Percentiles rank a stretch among this genome's conserved stretches.
Conservation (phyloP, 2,888 invertebrate species). For the Idaea dimidiata region DNA sequence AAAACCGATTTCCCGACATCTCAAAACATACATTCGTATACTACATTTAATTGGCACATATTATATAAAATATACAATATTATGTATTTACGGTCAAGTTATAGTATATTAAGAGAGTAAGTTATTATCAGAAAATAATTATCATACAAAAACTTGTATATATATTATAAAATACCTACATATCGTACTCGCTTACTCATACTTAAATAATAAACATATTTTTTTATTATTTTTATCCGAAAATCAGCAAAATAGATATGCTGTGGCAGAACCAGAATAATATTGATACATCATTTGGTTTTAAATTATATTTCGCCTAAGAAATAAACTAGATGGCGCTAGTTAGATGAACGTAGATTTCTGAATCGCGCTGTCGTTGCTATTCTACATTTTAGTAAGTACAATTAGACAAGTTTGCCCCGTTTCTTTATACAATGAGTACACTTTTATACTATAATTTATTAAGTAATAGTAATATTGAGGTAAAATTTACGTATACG, state of each 20-base stretch:
- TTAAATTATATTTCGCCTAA: too few relatives aligned
- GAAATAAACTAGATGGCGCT: too few relatives aligned
- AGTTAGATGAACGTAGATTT: too few relatives aligned
- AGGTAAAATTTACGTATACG: slow-evolving; percentile 85
- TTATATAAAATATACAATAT: neutral
- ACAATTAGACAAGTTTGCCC: slow-evolving; percentile 21
- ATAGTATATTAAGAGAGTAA: neutral
- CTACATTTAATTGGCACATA: neutral
- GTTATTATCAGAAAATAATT: neutral
- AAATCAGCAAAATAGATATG: too few relatives aligned
- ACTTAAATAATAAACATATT: neutral
- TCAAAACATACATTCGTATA: neutral
- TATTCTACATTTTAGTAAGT: neutral
- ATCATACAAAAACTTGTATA: neutral
- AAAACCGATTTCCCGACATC: neutral
- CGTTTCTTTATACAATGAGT: slow-evolving; percentile 20
- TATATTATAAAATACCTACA: neutral
- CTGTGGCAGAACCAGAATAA: too few relatives aligned
- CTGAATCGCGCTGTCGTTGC: neutral
- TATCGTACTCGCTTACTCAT: neutral
- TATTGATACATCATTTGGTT: too few relatives aligned
- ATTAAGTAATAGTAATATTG: slow-evolving; percentile 48
- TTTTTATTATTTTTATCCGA: too few relatives aligned
- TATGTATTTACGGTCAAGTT: neutral
- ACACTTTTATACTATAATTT: slow-evolving; percentile 18